phyloP scores from a whole-genome alignment of 2,888 invertebrate species.

The Seladonia tumulorum region DNA sequence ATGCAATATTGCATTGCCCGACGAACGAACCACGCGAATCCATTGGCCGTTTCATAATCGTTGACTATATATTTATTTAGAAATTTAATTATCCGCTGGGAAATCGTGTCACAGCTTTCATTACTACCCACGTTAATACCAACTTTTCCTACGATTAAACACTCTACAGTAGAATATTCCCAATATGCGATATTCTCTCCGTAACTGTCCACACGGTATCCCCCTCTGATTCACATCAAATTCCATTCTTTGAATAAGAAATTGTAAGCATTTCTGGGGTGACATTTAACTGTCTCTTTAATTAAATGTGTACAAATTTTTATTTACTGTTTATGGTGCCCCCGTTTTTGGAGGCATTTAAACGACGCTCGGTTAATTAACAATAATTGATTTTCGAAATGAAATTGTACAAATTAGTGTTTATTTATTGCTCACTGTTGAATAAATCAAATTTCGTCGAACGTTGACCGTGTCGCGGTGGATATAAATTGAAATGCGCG shows the following conservation, averaged over 20 bases:
- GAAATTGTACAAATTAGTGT: background rate
- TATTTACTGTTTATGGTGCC: too few species aligned
- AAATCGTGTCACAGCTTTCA: background rate
- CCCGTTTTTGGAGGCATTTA: too few species aligned
- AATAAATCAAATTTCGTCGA: background rate
- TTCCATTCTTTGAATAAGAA: too few species aligned
- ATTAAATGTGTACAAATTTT: background rate
- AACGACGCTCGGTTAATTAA: background rate
- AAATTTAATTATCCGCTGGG: background rate
- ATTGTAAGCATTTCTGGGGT: too few species aligned
- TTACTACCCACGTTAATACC: too few species aligned
- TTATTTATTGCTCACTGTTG: background rate
- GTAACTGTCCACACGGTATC: too few species aligned
- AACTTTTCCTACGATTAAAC: too few species aligned
- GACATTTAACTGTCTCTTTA: too few species aligned
- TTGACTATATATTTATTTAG: background rate
- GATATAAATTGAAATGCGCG: conserved; percentile 3
- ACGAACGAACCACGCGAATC: background rate
- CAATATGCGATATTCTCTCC: too few species aligned
- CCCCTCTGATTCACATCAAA: too few species aligned
- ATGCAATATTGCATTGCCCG: background rate
- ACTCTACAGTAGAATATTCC: too few species aligned
- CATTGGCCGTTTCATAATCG: background rate
- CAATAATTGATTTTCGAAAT: background rate
- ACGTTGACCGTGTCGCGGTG: background rate